Conservation (phyloP, 2,113 vertebrate genomes). For the Psilopogon haemacephalus region DNA sequence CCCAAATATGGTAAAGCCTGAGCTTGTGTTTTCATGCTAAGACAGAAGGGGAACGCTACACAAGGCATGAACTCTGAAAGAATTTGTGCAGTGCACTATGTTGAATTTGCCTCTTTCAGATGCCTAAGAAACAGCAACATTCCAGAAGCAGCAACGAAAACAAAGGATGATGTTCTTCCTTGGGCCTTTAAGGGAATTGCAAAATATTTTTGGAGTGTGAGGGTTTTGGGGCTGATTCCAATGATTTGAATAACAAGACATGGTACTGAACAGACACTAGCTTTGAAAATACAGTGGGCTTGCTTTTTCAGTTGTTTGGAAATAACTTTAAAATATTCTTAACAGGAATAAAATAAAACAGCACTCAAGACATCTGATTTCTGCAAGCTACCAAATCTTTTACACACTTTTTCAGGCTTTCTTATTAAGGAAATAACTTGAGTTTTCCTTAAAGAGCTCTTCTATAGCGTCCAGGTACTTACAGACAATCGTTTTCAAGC, state of each 20-base stretch:
- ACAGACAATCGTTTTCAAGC: neutral
- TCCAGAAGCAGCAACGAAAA: neutral
- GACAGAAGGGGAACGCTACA: neutral
- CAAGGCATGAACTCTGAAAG: neutral
- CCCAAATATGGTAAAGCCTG: slow-evolving; percentile 61
- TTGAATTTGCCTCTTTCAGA: neutral
- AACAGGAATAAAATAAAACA: neutral
- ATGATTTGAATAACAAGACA: neutral
- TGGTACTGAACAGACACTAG: neutral
- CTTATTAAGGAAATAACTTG: neutral
- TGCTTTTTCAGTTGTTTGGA: neutral
- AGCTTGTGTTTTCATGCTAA: neutral
- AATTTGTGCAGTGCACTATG: neutral
- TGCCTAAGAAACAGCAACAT: neutral
- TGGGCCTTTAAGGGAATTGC: fast-evolving
- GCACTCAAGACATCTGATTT: neutral
- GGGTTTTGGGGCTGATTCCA: neutral
- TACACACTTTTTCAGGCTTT: neutral
- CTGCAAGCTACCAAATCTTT: neutral
- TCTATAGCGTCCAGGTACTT: neutral
- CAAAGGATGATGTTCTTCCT: neutral
- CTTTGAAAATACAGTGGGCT: neutral
- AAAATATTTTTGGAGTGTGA: neutral
- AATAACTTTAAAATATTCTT: neutral
- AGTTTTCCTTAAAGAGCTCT: neutral